These are phyloP conservation scores for Valencia hispanica DNA, from an alignment of 2,797 vertebrate species.

Conservation along the genomic window DNA sequence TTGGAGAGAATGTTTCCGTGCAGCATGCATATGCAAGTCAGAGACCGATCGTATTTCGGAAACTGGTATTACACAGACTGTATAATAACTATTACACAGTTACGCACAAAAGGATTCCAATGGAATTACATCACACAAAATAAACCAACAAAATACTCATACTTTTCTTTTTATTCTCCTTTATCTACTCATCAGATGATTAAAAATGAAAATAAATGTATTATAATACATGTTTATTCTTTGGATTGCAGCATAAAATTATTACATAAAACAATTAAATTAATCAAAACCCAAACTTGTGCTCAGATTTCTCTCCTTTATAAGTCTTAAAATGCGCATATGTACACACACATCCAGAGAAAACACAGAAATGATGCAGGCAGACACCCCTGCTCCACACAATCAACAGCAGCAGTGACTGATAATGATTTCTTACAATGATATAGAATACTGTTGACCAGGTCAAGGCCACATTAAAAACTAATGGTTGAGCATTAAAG, in stretches of 20 bases:
- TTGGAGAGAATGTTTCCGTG: no score
- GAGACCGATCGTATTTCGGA: no score
- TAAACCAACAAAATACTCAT: constrained; percentile 42
- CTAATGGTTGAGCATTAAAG: constrained; percentile 2
- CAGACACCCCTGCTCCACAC: constrained; percentile 49
- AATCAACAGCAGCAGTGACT: constrained; percentile 55
- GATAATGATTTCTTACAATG: constrained; percentile 40
- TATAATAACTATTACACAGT: no score
- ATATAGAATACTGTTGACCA: constrained; percentile 52
- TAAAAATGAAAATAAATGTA: constrained; percentile 82
- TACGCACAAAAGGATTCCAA: no score
- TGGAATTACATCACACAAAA: not conserved
- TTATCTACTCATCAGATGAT: constrained; percentile 78
- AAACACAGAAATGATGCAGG: constrained; percentile 52
- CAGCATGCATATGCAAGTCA: no score
- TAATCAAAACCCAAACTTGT: constrained; percentile 82
- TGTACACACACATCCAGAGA: constrained; percentile 43
- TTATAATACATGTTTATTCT: constrained; percentile 90
- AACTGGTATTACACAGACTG: no score
- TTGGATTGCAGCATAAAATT: constrained; percentile 90
- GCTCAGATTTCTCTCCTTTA: constrained; percentile 75
- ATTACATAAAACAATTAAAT: constrained; percentile 82
- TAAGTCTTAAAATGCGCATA: constrained; percentile 70
- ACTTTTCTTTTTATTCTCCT: constrained; percentile 56
- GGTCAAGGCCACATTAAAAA: constrained; percentile 35